Conservation (phyloP, 2,888 invertebrate species). For the Polyommatus iphigenia region DNA sequence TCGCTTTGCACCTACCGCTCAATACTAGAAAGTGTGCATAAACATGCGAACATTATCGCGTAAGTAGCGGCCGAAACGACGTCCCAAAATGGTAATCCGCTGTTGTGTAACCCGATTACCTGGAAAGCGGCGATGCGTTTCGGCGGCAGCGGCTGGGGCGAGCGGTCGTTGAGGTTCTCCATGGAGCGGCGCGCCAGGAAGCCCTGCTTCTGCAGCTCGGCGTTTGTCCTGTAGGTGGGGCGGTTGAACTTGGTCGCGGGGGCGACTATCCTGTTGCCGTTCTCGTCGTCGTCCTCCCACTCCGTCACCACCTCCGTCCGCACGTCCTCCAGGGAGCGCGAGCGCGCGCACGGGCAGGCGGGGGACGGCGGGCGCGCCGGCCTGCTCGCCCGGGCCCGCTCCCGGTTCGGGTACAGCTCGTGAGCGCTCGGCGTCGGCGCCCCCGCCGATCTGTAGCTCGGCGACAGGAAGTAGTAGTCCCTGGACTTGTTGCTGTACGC, state of each 20-base stretch:
- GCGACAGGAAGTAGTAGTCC: slow-evolving; percentile 83
- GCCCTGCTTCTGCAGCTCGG: slow-evolving; percentile 68
- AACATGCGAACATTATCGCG: slow-evolving; percentile 44
- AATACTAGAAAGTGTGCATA: slow-evolving; percentile 64
- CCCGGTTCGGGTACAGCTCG: slow-evolving; percentile 61
- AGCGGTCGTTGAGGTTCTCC: slow-evolving; percentile 83
- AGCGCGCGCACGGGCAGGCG: slow-evolving; percentile 83
- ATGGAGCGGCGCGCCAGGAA: slow-evolving; percentile 83
- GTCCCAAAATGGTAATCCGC: slow-evolving; percentile 8
- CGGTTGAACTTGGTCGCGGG: slow-evolving; percentile 74
- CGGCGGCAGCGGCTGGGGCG: slow-evolving; percentile 72
- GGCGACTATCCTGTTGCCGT: slow-evolving; percentile 80
- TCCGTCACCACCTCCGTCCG: slow-evolving; percentile 82
- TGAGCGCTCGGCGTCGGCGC: slow-evolving; percentile 71
- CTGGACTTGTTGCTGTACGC: slow-evolving; percentile 72
- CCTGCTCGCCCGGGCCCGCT: slow-evolving; percentile 64
- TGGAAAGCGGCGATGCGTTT: slow-evolving; percentile 78
- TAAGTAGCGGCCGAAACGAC: not conserved
- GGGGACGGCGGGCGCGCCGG: slow-evolving; percentile 59
- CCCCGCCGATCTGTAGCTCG: slow-evolving; percentile 85
- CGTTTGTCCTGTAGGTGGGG: slow-evolving; percentile 60
- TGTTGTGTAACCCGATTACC: slow-evolving; percentile 60
- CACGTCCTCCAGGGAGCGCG: slow-evolving; percentile 87
- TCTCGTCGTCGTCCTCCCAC: slow-evolving; percentile 83
- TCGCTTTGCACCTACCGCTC: slow-evolving; percentile 61